Conservation (phyloP, 1,140 invertebrate species). For the Drosophila repletoides region DNA sequence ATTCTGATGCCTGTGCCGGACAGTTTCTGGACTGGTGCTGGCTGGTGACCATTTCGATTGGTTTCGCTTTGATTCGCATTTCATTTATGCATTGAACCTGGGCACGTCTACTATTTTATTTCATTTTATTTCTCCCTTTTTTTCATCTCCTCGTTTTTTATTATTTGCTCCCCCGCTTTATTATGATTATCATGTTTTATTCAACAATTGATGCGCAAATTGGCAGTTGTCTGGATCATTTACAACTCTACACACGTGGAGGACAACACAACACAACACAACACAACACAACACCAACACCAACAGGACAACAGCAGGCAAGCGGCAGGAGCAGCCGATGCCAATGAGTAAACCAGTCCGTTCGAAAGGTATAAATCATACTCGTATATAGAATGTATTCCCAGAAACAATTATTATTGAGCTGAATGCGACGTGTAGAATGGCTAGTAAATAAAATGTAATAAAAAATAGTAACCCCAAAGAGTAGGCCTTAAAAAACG, state of each 20-base stretch:
- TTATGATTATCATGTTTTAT: constrained; percentile 81
- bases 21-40: constrained; percentile 48
- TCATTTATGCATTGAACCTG: constrained; percentile 66
- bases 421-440: not conserved
- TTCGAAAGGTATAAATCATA: constrained; percentile 27
- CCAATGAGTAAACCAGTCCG: not conserved
- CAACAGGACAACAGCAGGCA: not conserved
- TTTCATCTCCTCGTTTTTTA: constrained; percentile 12
- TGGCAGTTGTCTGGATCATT: constrained; percentile 80
- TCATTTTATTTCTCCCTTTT: constrained; percentile 37
- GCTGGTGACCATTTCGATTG: constrained; percentile 65
- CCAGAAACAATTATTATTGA: constrained; percentile 8
- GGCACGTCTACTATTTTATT: constrained; percentile 67
- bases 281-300: constrained; percentile 26
- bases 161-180: constrained; percentile 49
- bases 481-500: too few species aligned
- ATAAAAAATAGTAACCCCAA: too few species aligned
- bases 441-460: not conserved
- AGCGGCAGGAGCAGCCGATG: not conserved
- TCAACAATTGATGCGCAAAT: constrained; percentile 80
- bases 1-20: constrained; percentile 23
- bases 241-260: constrained; percentile 69
- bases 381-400: constrained; percentile 14
- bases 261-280: too few species aligned
- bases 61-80: constrained; percentile 79